Percentiles rank a stretch among this genome's conserved stretches.
Evolutionary conservation across 1,140 invertebrate genomes (phyloP).

Genomic region (Musca vetustissima): DNA sequence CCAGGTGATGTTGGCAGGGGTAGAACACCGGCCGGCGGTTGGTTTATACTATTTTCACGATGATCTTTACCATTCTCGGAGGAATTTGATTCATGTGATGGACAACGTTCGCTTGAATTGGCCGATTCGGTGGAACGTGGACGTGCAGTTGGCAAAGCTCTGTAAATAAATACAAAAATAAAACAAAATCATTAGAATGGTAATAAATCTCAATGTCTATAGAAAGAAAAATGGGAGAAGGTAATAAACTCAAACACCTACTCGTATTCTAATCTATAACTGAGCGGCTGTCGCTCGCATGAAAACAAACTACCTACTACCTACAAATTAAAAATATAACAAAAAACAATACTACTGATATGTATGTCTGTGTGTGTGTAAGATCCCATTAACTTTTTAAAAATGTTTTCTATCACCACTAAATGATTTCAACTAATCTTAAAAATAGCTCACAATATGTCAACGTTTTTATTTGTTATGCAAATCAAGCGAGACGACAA

Average conservation of each 20-base stretch:
- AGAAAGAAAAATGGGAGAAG: not conserved
- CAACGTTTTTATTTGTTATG: conserved; percentile 24
- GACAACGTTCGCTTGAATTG: conserved; percentile 68
- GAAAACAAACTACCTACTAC: no score
- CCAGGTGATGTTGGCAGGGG: conserved; percentile 60
- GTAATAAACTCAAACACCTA: no score
- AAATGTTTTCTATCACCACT: conserved; percentile 22
- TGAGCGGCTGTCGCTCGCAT: no score
- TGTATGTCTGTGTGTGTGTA: no score
- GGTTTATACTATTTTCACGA: conserved; percentile 22
- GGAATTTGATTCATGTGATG: conserved; percentile 69
- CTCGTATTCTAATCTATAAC: no score
- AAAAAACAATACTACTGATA: no score
- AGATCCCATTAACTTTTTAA: conserved; percentile 18
- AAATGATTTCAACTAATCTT: conserved; percentile 23
- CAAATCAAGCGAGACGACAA: conserved; percentile 17
- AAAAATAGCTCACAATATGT: conserved; percentile 24
- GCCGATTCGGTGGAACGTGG: conserved; percentile 76
- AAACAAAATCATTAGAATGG: not conserved
- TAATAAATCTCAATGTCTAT: not conserved
- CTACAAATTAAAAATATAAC: no score
- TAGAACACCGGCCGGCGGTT: conserved; percentile 50
- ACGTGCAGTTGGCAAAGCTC: conserved; percentile 73
- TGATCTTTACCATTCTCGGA: conserved; percentile 54
- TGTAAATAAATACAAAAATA: conserved; percentile 58